Evolutionary conservation across 2,888 invertebrate species (phyloP), one percentile per base, ranked within the genome.

Genomic region (Leistus spinibarbis): DNA sequence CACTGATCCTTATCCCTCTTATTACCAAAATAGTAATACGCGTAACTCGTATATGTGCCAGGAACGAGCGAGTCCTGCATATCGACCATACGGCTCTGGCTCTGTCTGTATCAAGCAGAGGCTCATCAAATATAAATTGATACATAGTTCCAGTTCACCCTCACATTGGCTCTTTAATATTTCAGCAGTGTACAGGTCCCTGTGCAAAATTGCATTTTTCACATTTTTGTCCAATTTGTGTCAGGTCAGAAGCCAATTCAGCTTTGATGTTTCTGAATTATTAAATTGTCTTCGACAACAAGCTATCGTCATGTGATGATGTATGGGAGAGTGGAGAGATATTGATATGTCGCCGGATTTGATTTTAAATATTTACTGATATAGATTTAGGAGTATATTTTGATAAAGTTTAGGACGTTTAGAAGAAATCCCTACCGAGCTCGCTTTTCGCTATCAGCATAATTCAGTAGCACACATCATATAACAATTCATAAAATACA

Each of bases 121-220:
- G 24, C 57, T 69, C 69, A 69, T 69, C 24, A 69, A 69, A 69
- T 17, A 69, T 69, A 57, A 57, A 69, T 69, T 57, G 69, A 69
- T n/a, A n/a, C n/a, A n/a, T 57, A 57, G 23, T 9, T 20, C 54
- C 27, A 10, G 17, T 53, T 66, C 53, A 54, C 57, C n/a, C 57
- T 2, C 5, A 54, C n/a, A 69, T 69, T 69, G 60, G 16, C 16
- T 68, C 54, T 56, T 69, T 60, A 69, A 69, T 69, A 69, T 69
- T 69, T 69, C 16, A 68, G 16, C 56, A 56, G 20, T 68, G 56
- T 22, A 69, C 17, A 3, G 19, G 5, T 56, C 56, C 27, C 27
- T 54, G 10, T 20, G 54, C 57, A 69, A 69, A 69, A 69, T 69
- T 69, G 69, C 69, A 69, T 69, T 69, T 69, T 69, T 69, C 10